Evolutionary conservation across 2,113 vertebrate genomes (phyloP).

Genomic region (Progne subis): DNA sequence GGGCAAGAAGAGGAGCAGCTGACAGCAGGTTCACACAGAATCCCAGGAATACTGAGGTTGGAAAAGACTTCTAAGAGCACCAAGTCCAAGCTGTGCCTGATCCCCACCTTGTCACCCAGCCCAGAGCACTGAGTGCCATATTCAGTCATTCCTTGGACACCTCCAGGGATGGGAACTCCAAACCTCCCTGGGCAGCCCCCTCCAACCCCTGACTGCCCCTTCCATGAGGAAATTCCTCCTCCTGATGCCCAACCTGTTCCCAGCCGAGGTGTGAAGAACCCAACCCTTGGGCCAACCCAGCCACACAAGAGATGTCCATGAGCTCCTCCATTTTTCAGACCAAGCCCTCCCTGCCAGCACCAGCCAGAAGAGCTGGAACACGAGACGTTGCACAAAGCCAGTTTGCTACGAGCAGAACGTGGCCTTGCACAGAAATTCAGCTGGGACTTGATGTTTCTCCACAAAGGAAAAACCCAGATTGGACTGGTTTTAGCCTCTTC

Average conservation of each 20-base stretch:
- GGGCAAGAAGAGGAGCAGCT: not conserved
- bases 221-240: not conserved
- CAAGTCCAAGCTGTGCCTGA: not conserved
- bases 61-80: not conserved
- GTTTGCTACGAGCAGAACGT: not conserved
- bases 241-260: not conserved
- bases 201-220: too few relatives aligned
- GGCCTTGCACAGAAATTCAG: not conserved
- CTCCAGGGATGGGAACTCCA: not conserved
- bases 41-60: not conserved
- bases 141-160: not conserved
- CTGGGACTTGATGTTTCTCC: rapidly evolving
- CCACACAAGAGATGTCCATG: not conserved
- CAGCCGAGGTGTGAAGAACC: not conserved
- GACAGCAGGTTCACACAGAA: not conserved
- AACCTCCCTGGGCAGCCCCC: not conserved
- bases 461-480: not conserved
- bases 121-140: not conserved
- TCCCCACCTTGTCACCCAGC: not conserved
- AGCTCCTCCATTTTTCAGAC: not conserved
- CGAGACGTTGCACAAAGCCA: rapidly evolving
- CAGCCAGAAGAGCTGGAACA: not conserved
- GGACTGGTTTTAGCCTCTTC: not conserved
- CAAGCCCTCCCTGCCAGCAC: not conserved
- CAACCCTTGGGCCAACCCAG: not conserved